A percentile compares a stretch with the other conserved stretches of the same genome.
phyloP scores from a whole-genome alignment of 2,797 vertebrate genomes.

The Manis pentadactyla region DNA sequence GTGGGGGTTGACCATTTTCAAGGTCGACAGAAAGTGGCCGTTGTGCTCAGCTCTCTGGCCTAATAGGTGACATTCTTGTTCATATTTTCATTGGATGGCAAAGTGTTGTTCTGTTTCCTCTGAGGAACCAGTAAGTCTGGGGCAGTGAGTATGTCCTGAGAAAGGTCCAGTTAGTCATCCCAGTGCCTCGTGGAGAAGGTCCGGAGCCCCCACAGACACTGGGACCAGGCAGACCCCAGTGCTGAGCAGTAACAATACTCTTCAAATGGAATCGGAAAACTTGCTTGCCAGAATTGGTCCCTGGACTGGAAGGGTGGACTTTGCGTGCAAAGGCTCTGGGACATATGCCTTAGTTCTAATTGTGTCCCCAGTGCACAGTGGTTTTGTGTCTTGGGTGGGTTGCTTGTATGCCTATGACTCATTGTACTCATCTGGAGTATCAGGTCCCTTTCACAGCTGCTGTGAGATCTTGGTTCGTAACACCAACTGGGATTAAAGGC shows the following conservation, averaged over 20 bases:
- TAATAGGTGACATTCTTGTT: not conserved
- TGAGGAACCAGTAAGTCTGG: not conserved
- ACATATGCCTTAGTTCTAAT: not conserved
- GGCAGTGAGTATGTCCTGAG: not conserved
- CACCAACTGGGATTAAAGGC: not conserved
- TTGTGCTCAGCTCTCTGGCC: not conserved
- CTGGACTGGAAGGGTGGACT: not conserved
- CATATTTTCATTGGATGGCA: not conserved
- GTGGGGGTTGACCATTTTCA: not conserved
- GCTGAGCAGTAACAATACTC: not conserved
- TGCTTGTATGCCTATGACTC: not conserved
- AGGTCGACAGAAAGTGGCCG: not conserved
- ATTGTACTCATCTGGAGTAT: not conserved
- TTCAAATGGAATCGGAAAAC: not conserved
- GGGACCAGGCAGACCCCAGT: not conserved
- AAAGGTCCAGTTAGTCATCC: not conserved
- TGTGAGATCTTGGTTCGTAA: not conserved
- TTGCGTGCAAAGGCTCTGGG: not conserved
- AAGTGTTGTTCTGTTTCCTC: not conserved
- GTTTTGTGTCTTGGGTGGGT: not conserved
- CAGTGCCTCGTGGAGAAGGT: not conserved
- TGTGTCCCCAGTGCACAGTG: not conserved
- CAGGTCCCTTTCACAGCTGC: not conserved
- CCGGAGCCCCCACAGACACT: not conserved
- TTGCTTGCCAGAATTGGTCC: not conserved